Evolutionary conservation across 2,113 vertebrate species (phyloP), one percentile per base, ranked within the genome.

Genomic region (Lates calcarifer): DNA sequence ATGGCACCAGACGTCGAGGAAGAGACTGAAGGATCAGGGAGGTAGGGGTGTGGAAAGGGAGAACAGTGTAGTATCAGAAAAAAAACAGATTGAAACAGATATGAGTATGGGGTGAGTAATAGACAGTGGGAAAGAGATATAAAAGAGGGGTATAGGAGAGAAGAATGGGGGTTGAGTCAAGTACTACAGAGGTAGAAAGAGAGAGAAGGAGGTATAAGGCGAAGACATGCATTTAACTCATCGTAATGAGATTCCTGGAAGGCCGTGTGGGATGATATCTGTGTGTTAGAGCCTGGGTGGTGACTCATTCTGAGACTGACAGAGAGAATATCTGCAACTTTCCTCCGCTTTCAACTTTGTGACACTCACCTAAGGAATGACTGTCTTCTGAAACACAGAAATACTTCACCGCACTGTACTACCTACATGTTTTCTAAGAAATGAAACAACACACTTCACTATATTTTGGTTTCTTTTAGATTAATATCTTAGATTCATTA

Each of bases 251-350:
- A 79, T 78, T 78, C 62, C 60, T 60, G 35, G 65, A 66, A 68
- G 72, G 68, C 64, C 11, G 55, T 45, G 70, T 68, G 39, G 69
- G 77, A 84, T 66, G 47, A 84, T 33, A 73, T 83, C 77, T 66
- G 49, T 18, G 73, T 35, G 62, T 61, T 65, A 15, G 58, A 60
- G 64, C 58, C 56, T 49, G 37, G 57, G 49, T 24, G 61, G 82
- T 89, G 89, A 87, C 55, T 89, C 88, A 90, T 58, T 73, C 18
- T 26, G 49, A 63, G 47, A 60, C 51, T 26, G 73, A 74, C 49
- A 67, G 63, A 68, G 72, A 76, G 61, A 69, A 57, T 61, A 53
- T 51, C 49, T 76, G 69, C 62, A 82, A 64, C 66, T 74, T 77
- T 60, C 26, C 37, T 39, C 39, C 47, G 35, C 17, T 26, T 60